Base-by-base conservation (phyloP, 2,888 invertebrate genomes). In the Ischnura elegans region DNA sequence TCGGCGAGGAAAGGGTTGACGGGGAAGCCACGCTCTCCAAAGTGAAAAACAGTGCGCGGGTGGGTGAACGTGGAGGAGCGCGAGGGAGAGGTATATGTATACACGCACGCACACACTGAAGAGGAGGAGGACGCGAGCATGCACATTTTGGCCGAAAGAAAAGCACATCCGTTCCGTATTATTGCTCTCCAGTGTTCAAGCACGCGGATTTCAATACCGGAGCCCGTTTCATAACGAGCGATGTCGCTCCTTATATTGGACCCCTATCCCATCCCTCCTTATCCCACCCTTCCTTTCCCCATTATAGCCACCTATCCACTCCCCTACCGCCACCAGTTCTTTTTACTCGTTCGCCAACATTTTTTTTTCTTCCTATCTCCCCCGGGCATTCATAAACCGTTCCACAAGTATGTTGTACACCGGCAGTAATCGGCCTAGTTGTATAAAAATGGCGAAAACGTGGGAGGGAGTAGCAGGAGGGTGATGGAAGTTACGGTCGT, bases 121-220 rank as follows among this genome's bases (percentile, higher is more conserved):
- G 61, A 61, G 61, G n/a, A n/a, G 16, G 29, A 76, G 76, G 6
- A 76, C 76, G 76, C 16, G 76, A 76, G 76, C 36, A 76, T 76
- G 76, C 76, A 76, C 76, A 76, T 76, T 76, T 76, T n/a, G 76
- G 76, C 36, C 76, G 36, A 76, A 76, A 76, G 76, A 76, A 76
- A 76, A 76, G 76, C 76, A 76, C 76, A 76, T 76, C 76, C 76
- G 76, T 76, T 76, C 76, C 76, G 76, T 76, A 76, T 76, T 76
- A 76, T 76, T 76, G 76, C 76, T 76, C 76, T 76, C 36, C 16
- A 76, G 76, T 76, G 76, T 76, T 76, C 76, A 76, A 76, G 76
- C 76, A 76, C 76, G 76, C 76, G 76, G 25, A 76, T 76, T 76
- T 36, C 29, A 76, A 36, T 36, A 36, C 76, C 29, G 76, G 13